Base-by-base conservation (phyloP, 2,113 vertebrate species). In the Phylloscopus trochiloides region DNA sequence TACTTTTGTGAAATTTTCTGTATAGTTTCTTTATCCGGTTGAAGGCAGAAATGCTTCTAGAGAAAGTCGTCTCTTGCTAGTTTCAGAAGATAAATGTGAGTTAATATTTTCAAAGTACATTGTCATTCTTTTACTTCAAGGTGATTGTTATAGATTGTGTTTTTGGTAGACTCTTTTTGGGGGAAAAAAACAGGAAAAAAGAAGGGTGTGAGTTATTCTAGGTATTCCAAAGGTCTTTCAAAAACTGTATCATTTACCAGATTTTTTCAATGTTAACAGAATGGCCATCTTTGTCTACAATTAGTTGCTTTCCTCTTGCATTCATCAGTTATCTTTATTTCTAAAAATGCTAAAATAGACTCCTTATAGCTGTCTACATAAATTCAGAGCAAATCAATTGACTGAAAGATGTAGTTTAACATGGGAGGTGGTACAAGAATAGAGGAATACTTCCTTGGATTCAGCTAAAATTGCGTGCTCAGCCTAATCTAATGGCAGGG, bases 21-120 rank as follows among this genome's bases (percentile, higher is more conserved):
- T 91, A 4, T 66, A 99, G 99, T 99, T 99, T 96, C 98, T 99
- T 76, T 97, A 99, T 95, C 98, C 98, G 77, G 94, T 96, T 70
- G 86, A 96, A 90, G 97, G 94, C 83, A 97, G 87, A 93, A 97
- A 36, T 80, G 81, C 90, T 74, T 97, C 97, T 73, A 94, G 97
- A 92, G 98, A 99, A 95, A 99, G 98, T 96, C 98, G 95, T 94
- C 98, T 99, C 83, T 96, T 99, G 97, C 95, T 99, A 83, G 92
- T 99, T 91, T 98, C 99, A 63, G 99, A 99, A 96, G 99, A 99
- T 77, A 98, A 99, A 98, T 99, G 99, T 99, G 22, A 94, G 65
- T 81, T 89, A 32, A 58, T 55, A 42, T 90, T 82, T 84, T 63
- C 43, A 61, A 52, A 48, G 10, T 74, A 83, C 34, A 9, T 59